A percentile compares a stretch with the other conserved stretches of the same genome.
These are phyloP conservation scores for Prionailurus viverrinus DNA, from an alignment of 2,113 vertebrate species.

Conservation along the genomic window DNA sequence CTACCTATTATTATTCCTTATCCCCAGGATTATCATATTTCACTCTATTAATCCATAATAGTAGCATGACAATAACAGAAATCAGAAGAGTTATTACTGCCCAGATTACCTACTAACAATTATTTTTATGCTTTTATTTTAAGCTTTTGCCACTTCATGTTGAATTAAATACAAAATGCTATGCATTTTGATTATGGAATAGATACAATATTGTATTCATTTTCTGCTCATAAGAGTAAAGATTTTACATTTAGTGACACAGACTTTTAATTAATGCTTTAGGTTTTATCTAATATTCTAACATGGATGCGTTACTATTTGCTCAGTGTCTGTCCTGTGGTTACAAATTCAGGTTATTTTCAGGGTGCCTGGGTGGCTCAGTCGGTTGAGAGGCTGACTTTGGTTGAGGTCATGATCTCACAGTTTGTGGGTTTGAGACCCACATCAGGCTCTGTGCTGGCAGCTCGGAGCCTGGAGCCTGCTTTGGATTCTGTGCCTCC, in stretches of 20 bases:
- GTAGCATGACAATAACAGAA: not conserved
- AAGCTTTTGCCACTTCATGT: not conserved
- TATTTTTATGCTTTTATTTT: not conserved
- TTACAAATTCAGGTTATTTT: not conserved
- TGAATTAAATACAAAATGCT: not conserved
- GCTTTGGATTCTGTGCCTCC: too few relatives aligned
- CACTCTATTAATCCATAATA: not conserved
- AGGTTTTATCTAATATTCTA: constrained; percentile 6
- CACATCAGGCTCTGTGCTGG: too few relatives aligned
- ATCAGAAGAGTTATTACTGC: constrained; percentile 9
- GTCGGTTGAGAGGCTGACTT: too few relatives aligned
- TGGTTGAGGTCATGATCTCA: too few relatives aligned
- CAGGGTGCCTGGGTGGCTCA: not conserved
- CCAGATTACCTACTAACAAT: not conserved
- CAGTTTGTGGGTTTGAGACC: too few relatives aligned
- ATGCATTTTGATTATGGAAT: not conserved
- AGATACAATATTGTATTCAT: not conserved
- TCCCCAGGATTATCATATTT: not conserved
- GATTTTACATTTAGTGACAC: not conserved
- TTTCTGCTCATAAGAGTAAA: not conserved
- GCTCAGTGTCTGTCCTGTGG: not conserved
- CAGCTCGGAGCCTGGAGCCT: too few relatives aligned
- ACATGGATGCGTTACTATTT: not conserved
- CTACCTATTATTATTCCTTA: not conserved
- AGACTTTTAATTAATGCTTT: not conserved